phyloP scores from a whole-genome alignment of 2,113 vertebrate species.

The Cyprinodon variegatus region DNA sequence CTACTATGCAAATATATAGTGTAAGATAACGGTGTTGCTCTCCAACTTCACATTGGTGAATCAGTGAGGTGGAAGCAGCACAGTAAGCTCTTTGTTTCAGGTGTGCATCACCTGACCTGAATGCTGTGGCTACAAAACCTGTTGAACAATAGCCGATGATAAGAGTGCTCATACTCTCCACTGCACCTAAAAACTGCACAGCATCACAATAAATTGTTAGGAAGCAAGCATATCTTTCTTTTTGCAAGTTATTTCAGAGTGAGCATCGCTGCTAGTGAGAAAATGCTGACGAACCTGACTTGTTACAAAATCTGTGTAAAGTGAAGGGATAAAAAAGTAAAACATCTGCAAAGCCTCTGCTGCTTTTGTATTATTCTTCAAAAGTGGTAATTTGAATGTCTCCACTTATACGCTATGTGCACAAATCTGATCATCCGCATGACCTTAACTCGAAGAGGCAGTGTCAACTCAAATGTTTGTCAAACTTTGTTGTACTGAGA shows the following conservation, averaged over 20 bases:
- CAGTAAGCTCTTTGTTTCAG: conserved; percentile 72
- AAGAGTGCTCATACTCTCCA: background rate
- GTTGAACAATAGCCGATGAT: conserved; percentile 15
- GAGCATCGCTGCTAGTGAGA: conserved; percentile 9
- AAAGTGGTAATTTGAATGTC: conserved; percentile 6
- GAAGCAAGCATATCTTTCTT: background rate
- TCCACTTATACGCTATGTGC: background rate
- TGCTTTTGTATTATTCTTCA: conserved; percentile 19
- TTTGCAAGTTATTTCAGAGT: conserved; percentile 19
- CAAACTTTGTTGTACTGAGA: conserved; percentile 14
- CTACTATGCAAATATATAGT: conserved; percentile 71
- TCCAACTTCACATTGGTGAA: conserved; percentile 40
- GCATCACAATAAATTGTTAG: background rate
- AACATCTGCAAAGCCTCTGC: conserved; percentile 38
- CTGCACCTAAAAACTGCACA: conserved; percentile 19
- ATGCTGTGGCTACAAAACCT: conserved; percentile 5
- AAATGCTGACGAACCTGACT: conserved; percentile 39
- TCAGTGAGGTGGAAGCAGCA: conserved; percentile 33
- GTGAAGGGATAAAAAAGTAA: conserved; percentile 14
- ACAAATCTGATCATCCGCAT: conserved; percentile 22
- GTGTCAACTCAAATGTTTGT: conserved; percentile 31
- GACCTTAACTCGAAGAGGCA: conserved; percentile 30
- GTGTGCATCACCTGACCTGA: conserved; percentile 45
- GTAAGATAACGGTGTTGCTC: conserved; percentile 22
- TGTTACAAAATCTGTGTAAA: conserved; percentile 1